These are phyloP conservation scores for Marmota flaviventris DNA, from an alignment of 2,113 vertebrate species.

Conservation along the genomic window DNA sequence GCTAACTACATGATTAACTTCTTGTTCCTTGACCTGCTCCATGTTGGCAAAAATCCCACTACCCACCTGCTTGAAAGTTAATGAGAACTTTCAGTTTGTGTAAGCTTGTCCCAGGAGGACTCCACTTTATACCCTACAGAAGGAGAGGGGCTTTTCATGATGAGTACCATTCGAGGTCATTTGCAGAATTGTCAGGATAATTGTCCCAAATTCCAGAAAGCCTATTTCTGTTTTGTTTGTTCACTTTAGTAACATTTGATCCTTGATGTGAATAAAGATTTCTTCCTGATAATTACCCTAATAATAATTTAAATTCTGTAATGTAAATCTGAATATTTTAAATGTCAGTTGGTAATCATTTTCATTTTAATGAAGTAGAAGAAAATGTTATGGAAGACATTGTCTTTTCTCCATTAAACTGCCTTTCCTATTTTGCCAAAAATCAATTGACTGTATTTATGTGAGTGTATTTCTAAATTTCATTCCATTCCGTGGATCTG, in stretches of 20 bases:
- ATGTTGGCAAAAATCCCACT: constrained; percentile 72
- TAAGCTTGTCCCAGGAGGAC: constrained; percentile 68
- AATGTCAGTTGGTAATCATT: neutral
- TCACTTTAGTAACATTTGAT: neutral
- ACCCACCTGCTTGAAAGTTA: constrained; percentile 76
- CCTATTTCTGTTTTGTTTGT: constrained; percentile 54
- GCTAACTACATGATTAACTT: neutral
- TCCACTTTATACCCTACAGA: constrained; percentile 64
- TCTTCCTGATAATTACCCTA: neutral
- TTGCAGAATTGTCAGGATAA: constrained; percentile 54
- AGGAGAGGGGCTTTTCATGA: constrained; percentile 19
- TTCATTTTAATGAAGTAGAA: neutral
- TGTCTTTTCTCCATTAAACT: too few relatives aligned
- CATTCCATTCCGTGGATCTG: too few relatives aligned
- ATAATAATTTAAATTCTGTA: neutral
- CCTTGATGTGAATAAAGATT: constrained; percentile 13
- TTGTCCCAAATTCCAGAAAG: constrained; percentile 44
- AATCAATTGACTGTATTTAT: too few relatives aligned
- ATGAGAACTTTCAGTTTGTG: constrained; percentile 77
- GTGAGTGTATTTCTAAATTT: too few relatives aligned
- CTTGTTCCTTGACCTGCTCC: constrained; percentile 39
- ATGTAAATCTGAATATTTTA: neutral
- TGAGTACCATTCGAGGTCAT: constrained; percentile 52
- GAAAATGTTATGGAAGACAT: neutral
- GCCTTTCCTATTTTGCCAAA: too few relatives aligned